These are phyloP conservation scores for Schizaphis graminum DNA, from an alignment of 2,888 invertebrate species.

Conservation along the genomic window DNA sequence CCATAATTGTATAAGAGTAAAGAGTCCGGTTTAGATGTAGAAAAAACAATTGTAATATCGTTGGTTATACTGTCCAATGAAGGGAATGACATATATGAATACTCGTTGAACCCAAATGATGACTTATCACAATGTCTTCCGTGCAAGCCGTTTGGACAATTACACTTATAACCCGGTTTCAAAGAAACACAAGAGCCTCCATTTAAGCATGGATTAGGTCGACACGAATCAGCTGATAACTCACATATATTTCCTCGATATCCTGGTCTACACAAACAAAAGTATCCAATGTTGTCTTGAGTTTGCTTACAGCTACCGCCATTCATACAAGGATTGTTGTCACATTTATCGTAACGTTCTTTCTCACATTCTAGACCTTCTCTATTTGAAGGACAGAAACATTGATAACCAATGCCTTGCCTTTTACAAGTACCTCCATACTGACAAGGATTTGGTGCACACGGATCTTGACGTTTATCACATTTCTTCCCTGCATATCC, in stretches of 20 bases:
- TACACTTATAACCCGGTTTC: slow-evolving; percentile 85
- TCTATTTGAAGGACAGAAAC: slow-evolving; percentile 82
- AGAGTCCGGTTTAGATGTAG: slow-evolving; percentile 88
- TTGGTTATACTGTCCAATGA: slow-evolving; percentile 89
- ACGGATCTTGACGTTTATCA: slow-evolving; percentile 90
- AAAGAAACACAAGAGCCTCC: slow-evolving; percentile 90
- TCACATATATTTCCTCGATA: slow-evolving; percentile 94
- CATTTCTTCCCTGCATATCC: slow-evolving; percentile 88
- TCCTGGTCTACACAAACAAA: slow-evolving; percentile 91
- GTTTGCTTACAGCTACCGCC: slow-evolving; percentile 93
- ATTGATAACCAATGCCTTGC: slow-evolving; percentile 86
- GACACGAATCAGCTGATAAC: slow-evolving; percentile 87
- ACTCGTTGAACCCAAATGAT: slow-evolving; percentile 88
- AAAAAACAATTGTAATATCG: slow-evolving; percentile 90
- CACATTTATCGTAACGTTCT: slow-evolving; percentile 87
- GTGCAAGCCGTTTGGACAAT: slow-evolving; percentile 89
- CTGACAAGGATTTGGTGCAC: slow-evolving; percentile 89
- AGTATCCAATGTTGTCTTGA: slow-evolving; percentile 88
- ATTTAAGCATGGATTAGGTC: slow-evolving; percentile 92
- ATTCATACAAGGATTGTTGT: slow-evolving; percentile 88
- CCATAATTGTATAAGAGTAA: slow-evolving; percentile 94
- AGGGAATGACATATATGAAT: slow-evolving; percentile 91
- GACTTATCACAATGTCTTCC: slow-evolving; percentile 92
- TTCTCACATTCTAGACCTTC: slow-evolving; percentile 88
- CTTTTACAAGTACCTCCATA: slow-evolving; percentile 87